Percentiles rank a stretch among this genome's conserved stretches.
These are phyloP conservation scores for Caenorhabditis sp. DNA, from an alignment of 2,888 invertebrate genomes.

Conservation along the genomic window DNA sequence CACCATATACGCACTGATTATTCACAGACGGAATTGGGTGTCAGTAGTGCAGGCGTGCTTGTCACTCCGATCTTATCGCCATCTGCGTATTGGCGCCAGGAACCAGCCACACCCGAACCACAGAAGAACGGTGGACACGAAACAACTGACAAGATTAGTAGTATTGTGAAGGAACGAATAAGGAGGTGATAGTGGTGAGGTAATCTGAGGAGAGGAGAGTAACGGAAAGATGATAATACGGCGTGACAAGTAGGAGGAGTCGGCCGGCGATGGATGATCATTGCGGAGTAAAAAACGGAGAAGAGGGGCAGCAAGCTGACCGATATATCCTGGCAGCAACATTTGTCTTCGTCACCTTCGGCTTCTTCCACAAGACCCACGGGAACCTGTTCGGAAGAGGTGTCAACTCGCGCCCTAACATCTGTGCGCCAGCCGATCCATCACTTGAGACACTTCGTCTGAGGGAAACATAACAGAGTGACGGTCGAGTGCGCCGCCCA, in stretches of 20 bases:
- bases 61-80: background rate
- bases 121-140: background rate
- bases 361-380: conserved; percentile 8
- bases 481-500: conserved; percentile 8
- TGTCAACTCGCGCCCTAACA: conserved; percentile 29
- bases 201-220: conserved; percentile 21
- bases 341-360: conserved; percentile 42
- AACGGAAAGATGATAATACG: conserved; percentile 38
- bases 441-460: too few relatives aligned
- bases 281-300: background rate
- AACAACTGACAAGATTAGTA: background rate
- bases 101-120: conserved; percentile 4
- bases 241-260: conserved; percentile 46
- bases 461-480: conserved; percentile 19
- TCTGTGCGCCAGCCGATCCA: conserved; percentile 34
- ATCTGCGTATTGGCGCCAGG: conserved; percentile 17
- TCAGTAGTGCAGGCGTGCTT: conserved; percentile 25
- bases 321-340: conserved; percentile 26
- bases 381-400: conserved; percentile 34
- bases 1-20: background rate
- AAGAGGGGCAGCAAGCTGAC: conserved; percentile 27
- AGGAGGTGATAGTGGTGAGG: conserved; percentile 29
- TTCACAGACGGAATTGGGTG: conserved; percentile 12
- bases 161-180: background rate
- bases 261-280: background rate